Evolutionary conservation across 2,113 vertebrate species (phyloP).

Genomic region (Andinoacara biseriatus): DNA sequence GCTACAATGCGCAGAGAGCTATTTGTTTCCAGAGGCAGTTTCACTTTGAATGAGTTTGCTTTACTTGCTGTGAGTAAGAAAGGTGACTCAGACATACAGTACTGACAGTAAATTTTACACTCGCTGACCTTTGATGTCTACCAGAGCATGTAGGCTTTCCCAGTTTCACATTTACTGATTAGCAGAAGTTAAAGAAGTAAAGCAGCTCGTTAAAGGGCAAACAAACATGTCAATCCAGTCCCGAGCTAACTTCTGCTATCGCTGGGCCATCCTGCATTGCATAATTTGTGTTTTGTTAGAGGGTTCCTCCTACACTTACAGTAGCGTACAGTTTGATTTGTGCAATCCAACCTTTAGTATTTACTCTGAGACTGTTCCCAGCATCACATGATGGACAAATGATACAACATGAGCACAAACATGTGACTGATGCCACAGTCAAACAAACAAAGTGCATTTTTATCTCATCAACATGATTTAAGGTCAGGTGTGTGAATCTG

Average conservation of each 20-base stretch:
- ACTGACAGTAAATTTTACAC: neutral
- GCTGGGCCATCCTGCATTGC: neutral
- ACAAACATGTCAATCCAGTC: neutral
- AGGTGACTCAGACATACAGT: conserved; percentile 16
- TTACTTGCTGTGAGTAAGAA: neutral
- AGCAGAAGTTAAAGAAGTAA: neutral
- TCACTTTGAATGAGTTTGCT: conserved; percentile 16
- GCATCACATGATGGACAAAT: conserved; percentile 18
- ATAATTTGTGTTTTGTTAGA: neutral
- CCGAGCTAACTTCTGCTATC: neutral
- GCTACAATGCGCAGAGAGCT: neutral
- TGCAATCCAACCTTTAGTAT: neutral
- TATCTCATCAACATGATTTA: neutral
- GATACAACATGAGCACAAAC: neutral
- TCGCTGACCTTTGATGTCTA: neutral
- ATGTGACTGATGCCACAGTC: conserved; percentile 3
- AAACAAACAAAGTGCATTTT: neutral
- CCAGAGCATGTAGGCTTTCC: conserved; percentile 2
- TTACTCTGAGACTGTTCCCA: neutral
- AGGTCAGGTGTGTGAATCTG: neutral
- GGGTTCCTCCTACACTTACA: neutral
- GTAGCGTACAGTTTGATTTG: neutral
- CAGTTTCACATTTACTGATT: neutral
- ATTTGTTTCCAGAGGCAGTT: neutral
- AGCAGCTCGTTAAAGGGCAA: neutral